phyloP scores from a whole-genome alignment of 2,888 invertebrate species.

The Sycophila texana region DNA sequence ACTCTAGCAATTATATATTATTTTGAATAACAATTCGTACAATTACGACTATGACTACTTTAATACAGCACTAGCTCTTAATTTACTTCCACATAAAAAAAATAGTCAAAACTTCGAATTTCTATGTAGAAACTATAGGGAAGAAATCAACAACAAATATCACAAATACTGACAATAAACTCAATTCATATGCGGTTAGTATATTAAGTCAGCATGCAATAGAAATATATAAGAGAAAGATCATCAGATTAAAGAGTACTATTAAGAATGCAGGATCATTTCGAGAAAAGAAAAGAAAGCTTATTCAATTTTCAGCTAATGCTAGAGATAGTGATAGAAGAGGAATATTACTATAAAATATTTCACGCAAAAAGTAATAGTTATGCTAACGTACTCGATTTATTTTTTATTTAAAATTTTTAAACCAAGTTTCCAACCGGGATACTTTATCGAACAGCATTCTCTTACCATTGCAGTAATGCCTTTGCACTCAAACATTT shows the following conservation, averaged over 20 bases:
- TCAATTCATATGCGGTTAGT: conserved; percentile 19
- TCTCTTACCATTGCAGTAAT: too few species aligned
- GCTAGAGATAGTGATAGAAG: too few species aligned
- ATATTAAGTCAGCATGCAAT: conserved; percentile 43
- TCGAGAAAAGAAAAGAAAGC: conserved; percentile 14
- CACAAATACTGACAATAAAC: conserved; percentile 30
- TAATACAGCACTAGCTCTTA: conserved; percentile 21
- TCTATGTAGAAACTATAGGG: conserved; percentile 23
- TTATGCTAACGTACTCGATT: too few species aligned
- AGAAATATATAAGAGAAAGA: conserved; percentile 19
- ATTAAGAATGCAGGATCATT: conserved; percentile 30
- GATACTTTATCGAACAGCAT: too few species aligned
- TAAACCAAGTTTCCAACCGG: too few species aligned
- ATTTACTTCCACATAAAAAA: conserved; percentile 26
- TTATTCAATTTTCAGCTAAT: neutral
- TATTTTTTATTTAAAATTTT: too few species aligned
- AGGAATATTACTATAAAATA: too few species aligned
- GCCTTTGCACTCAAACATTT: too few species aligned
- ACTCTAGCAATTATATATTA: neutral
- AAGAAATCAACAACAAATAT: conserved; percentile 32
- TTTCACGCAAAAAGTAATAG: too few species aligned
- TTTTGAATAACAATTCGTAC: neutral
- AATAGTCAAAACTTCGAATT: conserved; percentile 28
- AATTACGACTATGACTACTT: conserved; percentile 25
- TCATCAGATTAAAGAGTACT: conserved; percentile 30